Percentiles rank a stretch among this genome's conserved stretches.
Evolutionary conservation across 2,113 vertebrate species (phyloP).

Genomic region (Puma concolor): DNA sequence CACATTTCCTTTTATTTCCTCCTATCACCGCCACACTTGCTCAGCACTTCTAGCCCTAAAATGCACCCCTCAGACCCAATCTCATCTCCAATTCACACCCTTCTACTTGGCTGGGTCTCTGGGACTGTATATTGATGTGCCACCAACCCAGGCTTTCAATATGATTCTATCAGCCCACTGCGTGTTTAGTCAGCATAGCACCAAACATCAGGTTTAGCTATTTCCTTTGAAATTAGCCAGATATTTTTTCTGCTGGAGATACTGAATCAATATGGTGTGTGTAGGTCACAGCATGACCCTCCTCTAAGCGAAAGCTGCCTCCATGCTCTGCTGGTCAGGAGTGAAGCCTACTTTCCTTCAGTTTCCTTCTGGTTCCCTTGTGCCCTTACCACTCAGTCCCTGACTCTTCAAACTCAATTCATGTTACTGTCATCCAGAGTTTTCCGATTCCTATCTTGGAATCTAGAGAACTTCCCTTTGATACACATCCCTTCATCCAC

Average conservation of each 20-base stretch:
- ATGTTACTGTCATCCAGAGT: background rate
- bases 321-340: background rate
- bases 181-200: background rate
- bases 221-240: constrained; percentile 58
- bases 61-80: constrained; percentile 7
- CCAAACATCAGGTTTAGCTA: background rate
- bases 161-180: constrained; percentile 50
- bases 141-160: constrained; percentile 36
- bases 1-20: background rate
- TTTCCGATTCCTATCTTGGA: background rate
- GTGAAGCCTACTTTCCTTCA: background rate
- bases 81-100: constrained; percentile 62
- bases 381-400: background rate
- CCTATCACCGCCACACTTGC: background rate
- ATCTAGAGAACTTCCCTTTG: background rate
- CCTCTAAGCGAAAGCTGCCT: background rate
- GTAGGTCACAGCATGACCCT: background rate
- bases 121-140: constrained; percentile 2
- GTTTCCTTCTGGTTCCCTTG: background rate
- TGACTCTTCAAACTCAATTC: background rate
- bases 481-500: background rate
- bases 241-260: constrained; percentile 54
- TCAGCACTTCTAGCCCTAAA: background rate
- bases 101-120: constrained; percentile 64
- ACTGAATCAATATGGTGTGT: background rate